Conservation (phyloP, 2,888 invertebrate genomes). For the Agapetus fuscipes region DNA sequence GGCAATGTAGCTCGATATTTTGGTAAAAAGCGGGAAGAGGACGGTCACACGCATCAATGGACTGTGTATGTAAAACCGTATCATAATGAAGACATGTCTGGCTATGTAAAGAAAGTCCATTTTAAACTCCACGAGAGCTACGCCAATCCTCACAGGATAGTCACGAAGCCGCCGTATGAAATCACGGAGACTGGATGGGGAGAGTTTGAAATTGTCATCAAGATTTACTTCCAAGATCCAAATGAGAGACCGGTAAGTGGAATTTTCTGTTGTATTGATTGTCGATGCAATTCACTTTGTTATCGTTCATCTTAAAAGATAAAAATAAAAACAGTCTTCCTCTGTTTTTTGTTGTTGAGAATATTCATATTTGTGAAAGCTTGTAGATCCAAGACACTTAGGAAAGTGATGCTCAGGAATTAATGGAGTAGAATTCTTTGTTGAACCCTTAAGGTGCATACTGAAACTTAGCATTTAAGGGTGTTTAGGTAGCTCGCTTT, state of each 20-base stretch:
- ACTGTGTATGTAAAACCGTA: conserved; percentile 94
- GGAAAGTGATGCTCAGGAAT: too few relatives aligned
- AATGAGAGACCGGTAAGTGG: conserved; percentile 81
- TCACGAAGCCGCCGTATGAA: conserved; percentile 94
- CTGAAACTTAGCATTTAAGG: too few relatives aligned
- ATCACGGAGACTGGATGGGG: conserved; percentile 99
- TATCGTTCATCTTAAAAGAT: too few relatives aligned
- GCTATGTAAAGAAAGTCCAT: conserved; percentile 89
- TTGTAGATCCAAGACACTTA: too few relatives aligned
- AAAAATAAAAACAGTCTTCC: too few relatives aligned
- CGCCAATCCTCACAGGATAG: conserved; percentile 84
- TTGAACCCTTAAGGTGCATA: too few relatives aligned
- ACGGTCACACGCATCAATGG: conserved; percentile 99
- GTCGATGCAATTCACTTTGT: too few relatives aligned
- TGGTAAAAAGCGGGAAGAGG: conserved; percentile 92
- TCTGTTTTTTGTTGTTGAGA: background rate
- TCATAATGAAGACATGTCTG: conserved; percentile 86
- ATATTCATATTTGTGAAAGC: too few relatives aligned
- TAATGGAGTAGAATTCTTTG: too few relatives aligned
- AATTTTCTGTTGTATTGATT: background rate
- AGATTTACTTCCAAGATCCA: conserved; percentile 94
- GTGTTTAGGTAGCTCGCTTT: too few relatives aligned
- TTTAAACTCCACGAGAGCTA: conserved; percentile 98
- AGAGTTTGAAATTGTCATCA: conserved; percentile 97
- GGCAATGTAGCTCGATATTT: conserved; percentile 94